Evolutionary conservation across 2,797 vertebrate species (phyloP).

Genomic region (Acanthopagrus latus): DNA sequence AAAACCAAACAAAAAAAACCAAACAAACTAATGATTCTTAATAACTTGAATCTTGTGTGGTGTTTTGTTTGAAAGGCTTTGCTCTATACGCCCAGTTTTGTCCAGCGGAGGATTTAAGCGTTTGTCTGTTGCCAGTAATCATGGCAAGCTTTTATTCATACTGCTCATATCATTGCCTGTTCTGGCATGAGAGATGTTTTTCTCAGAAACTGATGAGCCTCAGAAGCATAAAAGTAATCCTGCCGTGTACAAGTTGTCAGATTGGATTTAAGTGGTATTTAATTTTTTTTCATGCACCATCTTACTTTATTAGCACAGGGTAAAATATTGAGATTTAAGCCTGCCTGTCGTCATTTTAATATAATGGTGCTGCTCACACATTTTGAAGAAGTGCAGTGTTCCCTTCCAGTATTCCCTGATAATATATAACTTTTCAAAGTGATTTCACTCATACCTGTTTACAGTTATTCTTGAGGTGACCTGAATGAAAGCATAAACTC

Average conservation of each 20-base stretch:
- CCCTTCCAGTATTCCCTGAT: no score
- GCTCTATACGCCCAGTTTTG: not conserved
- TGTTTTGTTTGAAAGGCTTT: not conserved
- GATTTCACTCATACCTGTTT: not conserved
- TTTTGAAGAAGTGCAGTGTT: not conserved
- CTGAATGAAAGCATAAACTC: not conserved
- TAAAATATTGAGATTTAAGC: not conserved
- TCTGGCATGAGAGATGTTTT: not conserved
- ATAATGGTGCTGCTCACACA: not conserved
- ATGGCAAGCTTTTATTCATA: not conserved
- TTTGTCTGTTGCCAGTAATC: not conserved
- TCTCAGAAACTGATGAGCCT: not conserved
- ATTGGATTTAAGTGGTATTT: slow-evolving; percentile 3
- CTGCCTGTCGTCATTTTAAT: not conserved
- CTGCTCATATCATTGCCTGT: not conserved
- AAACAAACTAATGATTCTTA: not conserved
- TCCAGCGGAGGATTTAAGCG: not conserved
- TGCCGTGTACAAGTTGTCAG: slow-evolving; percentile 2
- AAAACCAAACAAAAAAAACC: no score
- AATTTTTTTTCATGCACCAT: not conserved
- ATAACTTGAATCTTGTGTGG: not conserved
- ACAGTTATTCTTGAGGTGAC: not conserved
- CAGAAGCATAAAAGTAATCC: slow-evolving; percentile 19
- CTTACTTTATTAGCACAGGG: not conserved
- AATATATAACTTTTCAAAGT: not conserved